phyloP scores from a whole-genome alignment of 2,888 invertebrate genomes.

The Muschampia plurimacula region DNA sequence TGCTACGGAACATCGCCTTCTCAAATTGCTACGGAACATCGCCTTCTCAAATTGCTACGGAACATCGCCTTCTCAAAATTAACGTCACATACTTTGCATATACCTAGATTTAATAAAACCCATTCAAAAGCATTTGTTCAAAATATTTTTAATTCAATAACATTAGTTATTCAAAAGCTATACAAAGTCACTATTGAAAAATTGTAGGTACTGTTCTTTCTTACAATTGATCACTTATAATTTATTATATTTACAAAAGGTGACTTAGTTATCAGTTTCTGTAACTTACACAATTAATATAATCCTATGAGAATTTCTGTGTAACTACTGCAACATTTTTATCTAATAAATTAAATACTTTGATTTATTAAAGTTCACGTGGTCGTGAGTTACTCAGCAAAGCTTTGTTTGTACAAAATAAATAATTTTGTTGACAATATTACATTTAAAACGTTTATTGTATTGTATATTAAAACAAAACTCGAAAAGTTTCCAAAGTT shows the following conservation, averaged over 20 bases:
- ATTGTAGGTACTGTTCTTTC: not conserved
- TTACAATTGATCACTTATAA: not conserved
- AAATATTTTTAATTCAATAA: slow-evolving; percentile 1
- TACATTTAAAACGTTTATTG: too few species aligned
- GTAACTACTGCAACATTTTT: not conserved
- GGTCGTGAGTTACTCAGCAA: not conserved
- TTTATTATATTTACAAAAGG: not conserved
- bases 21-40: too few species aligned
- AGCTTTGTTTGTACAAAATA: not conserved
- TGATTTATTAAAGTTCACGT: not conserved
- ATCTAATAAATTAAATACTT: not conserved
- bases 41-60: too few species aligned
- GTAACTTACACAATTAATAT: not conserved
- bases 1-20: too few species aligned
- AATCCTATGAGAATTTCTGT: not conserved
- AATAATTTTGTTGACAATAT: not conserved
- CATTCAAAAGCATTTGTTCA: not conserved
- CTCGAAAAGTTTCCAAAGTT: too few species aligned
- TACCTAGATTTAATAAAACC: not conserved
- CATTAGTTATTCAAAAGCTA: not conserved
- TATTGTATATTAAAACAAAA: too few species aligned
- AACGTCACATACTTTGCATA: too few species aligned
- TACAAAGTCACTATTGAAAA: not conserved
- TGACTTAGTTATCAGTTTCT: not conserved
- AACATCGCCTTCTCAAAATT: too few species aligned